Base-by-base conservation (phyloP, 1,140 invertebrate genomes). In the Drosophila trapezifrons region DNA sequence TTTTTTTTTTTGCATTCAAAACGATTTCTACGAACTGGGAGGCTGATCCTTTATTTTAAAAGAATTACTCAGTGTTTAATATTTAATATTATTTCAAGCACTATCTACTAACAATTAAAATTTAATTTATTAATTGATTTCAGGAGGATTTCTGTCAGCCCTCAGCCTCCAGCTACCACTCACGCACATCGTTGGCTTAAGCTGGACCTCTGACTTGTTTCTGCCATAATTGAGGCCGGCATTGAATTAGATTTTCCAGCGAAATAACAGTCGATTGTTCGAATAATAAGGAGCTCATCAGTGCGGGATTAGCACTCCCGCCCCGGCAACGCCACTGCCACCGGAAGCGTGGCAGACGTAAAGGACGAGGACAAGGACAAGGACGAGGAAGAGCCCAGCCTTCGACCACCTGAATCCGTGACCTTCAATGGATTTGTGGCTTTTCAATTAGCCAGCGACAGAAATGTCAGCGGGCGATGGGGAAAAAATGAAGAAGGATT, bases 391-490 rank as follows among this genome's bases (percentile, higher is more conserved):
- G n/a, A n/a, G n/a, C n/a, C 22, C 2, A 4, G 22, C 22, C 22
- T 22, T 22, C 8, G 3, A 3, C 35, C 54, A 40, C 35, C 54
- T 56, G 29, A 32, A 22, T n/a, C 51, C 10, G 18, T 54, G 47
- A 45, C n/a, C 55, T 45, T 60, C 62, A 45, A 45, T 65, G 62
- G 54, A 59, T 65, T 65, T 65, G 54, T 60, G 54, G 62, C 62
- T 59, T 65, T 65, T 65, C 55, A 65, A 59, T 65, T 65, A 65
- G 62, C 40, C 62, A 58, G 52, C 62, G 52, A 58, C 54, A 43
- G 60, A 58, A 58, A 64, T 58, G 38, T 42, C 52, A 58, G 52
- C 51, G 38, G 27, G 27, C 6, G 27, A 47, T n/a, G 32, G 32
- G 18, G 18, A 22, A 52, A 51, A 51, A 59, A 35, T 43, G 62